A percentile compares a stretch with the other conserved stretches of the same genome.
Conservation (phyloP, 1,140 invertebrate genomes). For the Leptoteleia sp. region DNA sequence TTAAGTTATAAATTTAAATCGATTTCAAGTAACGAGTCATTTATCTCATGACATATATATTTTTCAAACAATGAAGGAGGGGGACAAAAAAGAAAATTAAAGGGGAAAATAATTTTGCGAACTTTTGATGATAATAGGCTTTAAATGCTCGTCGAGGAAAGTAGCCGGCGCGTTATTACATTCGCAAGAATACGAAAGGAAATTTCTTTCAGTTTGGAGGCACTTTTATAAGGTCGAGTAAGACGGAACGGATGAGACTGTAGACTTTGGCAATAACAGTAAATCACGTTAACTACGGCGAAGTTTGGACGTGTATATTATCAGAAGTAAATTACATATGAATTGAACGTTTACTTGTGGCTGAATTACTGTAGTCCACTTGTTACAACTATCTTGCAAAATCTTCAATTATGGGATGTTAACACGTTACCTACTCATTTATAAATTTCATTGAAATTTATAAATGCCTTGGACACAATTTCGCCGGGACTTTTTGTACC, state of each 20-base stretch:
- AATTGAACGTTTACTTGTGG: slow-evolving; percentile 64
- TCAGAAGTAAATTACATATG: slow-evolving; percentile 66
- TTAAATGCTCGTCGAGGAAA: slow-evolving; percentile 27
- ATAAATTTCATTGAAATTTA: slow-evolving; percentile 18
- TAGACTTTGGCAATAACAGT: slow-evolving; percentile 65
- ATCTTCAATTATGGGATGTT: slow-evolving; percentile 46
- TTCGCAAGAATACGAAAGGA: slow-evolving; percentile 45
- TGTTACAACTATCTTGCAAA: slow-evolving; percentile 47
- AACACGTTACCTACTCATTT: slow-evolving; percentile 29
- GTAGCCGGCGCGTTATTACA: slow-evolving; percentile 41
- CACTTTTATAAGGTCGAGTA: slow-evolving; percentile 55
- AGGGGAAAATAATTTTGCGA: no score
- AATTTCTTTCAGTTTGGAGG: slow-evolving; percentile 45
- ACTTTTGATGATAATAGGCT: slow-evolving; percentile 4
- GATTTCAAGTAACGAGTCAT: no score
- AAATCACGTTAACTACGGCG: slow-evolving; percentile 63
- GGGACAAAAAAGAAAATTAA: no score
- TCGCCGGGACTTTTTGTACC: background rate
- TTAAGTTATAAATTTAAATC: no score
- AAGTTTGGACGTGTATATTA: slow-evolving; percentile 64
- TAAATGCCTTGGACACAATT: no score
- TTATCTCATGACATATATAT: no score
- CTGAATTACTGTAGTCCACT: slow-evolving; percentile 58
- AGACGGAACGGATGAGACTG: slow-evolving; percentile 46
- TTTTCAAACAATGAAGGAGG: no score